Evolutionary conservation across 2,113 vertebrate species (phyloP).

Genomic region (Hydrochoerus hydrochaeris): DNA sequence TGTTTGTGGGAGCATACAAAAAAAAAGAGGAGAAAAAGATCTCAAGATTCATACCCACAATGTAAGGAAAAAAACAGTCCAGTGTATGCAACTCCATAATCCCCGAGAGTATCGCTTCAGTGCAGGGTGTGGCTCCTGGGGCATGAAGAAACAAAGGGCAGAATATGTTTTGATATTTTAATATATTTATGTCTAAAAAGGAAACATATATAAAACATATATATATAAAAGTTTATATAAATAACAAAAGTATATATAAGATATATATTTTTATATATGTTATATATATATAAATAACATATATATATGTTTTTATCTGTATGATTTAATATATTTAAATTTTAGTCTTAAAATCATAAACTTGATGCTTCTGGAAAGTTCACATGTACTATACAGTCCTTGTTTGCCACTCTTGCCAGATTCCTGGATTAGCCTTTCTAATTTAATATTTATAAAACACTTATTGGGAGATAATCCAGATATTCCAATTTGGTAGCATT

Average conservation of each 20-base stretch:
- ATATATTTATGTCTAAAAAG: constrained; percentile 8
- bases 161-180: neutral
- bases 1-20: neutral
- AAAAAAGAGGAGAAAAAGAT: neutral
- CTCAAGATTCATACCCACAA: neutral
- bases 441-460: neutral
- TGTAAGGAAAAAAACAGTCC: neutral
- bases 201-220: neutral
- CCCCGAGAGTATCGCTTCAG: neutral
- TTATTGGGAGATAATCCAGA: neutral
- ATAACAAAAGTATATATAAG: too few relatives aligned
- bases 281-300: too few relatives aligned
- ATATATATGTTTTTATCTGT: neutral
- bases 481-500: neutral
- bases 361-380: neutral
- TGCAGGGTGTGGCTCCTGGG: neutral
- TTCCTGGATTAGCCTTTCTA: neutral
- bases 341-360: constrained; percentile 26
- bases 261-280: too few relatives aligned
- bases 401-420: neutral
- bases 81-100: neutral
- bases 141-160: neutral
- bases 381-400: neutral
- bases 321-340: constrained; percentile 14
- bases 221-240: too few relatives aligned